Percentiles rank a stretch among this genome's conserved stretches.
Conservation (phyloP, 2,888 invertebrate species). For the Microctonus brassicae region DNA sequence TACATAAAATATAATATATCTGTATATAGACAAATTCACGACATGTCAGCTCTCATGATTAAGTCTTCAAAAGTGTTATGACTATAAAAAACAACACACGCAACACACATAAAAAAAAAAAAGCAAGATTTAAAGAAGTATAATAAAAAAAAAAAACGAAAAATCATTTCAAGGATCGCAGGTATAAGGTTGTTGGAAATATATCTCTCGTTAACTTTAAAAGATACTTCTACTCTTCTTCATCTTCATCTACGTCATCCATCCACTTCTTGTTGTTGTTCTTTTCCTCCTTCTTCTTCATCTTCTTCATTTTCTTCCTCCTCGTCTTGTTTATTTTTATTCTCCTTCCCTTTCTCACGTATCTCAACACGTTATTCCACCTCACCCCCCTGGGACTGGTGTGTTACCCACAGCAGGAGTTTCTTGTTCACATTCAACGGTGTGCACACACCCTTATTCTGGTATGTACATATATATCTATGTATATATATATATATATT, state of each 20-base stretch:
- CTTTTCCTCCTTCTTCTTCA: neutral
- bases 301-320: neutral
- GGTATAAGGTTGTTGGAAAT: conserved; percentile 4
- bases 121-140: neutral
- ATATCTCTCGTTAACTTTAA: neutral
- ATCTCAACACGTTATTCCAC: neutral
- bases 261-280: too few species aligned
- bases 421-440: conserved; percentile 39
- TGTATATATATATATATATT: conserved; percentile 29
- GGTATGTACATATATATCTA: conserved; percentile 26
- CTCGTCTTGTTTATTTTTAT: neutral
- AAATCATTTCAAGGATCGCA: neutral
- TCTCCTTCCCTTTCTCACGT: neutral
- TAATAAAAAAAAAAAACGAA: neutral
- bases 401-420: conserved; percentile 42
- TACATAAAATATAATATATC: too few species aligned
- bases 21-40: neutral
- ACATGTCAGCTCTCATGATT: neutral
- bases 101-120: conserved; percentile 23
- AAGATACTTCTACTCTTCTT: neutral
- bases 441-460: conserved; percentile 62
- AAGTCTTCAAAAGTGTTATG: conserved; percentile 13
- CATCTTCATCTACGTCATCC: neutral
- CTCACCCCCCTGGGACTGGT: conserved; percentile 5
- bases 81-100: neutral